Percentiles rank a stretch among this genome's conserved stretches.
Evolutionary conservation across 2,888 invertebrate genomes (phyloP).

Genomic region (Venustoraphidia nigricollis): DNA sequence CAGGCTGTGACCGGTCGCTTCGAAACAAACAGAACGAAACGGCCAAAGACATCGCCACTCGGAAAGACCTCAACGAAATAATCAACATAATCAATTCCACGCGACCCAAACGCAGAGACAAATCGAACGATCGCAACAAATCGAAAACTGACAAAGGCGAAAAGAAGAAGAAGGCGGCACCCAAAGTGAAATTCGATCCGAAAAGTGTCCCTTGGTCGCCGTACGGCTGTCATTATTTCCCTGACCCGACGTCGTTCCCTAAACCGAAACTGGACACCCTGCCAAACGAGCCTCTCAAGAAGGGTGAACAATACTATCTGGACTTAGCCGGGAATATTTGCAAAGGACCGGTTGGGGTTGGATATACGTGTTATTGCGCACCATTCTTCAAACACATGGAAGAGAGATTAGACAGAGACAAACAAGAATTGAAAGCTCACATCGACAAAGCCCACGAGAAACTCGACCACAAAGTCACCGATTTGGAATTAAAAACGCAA

Average conservation of each 20-base stretch:
- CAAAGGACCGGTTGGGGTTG: conserved; percentile 89
- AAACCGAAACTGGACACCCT: conserved; percentile 72
- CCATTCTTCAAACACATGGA: conserved; percentile 84
- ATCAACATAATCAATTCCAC: conserved; percentile 45
- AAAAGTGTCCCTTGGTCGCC: conserved; percentile 60
- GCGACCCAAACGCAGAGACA: conserved; percentile 16
- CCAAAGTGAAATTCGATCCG: conserved; percentile 38
- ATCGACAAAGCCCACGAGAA: conserved; percentile 67
- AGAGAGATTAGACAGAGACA: conserved; percentile 64
- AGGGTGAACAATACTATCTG: conserved; percentile 87
- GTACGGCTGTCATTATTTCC: conserved; percentile 83
- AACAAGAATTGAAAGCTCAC: conserved; percentile 60
- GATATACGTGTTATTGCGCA: conserved; percentile 84
- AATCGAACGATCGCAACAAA: conserved; percentile 39
- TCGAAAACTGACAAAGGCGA: conserved; percentile 23
- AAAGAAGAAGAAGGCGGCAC: conserved; percentile 24
- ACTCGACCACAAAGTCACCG: conserved; percentile 66
- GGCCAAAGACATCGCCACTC: conserved; percentile 72
- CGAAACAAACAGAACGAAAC: conserved; percentile 82
- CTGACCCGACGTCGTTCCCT: conserved; percentile 72
- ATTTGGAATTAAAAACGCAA: conserved; percentile 56
- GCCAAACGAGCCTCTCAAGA: conserved; percentile 68
- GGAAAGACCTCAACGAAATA: conserved; percentile 78
- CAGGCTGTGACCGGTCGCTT: conserved; percentile 55
- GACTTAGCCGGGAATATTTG: conserved; percentile 90